Conservation (phyloP, 2,888 invertebrate genomes). For the Nephrocerus scutellatus region DNA sequence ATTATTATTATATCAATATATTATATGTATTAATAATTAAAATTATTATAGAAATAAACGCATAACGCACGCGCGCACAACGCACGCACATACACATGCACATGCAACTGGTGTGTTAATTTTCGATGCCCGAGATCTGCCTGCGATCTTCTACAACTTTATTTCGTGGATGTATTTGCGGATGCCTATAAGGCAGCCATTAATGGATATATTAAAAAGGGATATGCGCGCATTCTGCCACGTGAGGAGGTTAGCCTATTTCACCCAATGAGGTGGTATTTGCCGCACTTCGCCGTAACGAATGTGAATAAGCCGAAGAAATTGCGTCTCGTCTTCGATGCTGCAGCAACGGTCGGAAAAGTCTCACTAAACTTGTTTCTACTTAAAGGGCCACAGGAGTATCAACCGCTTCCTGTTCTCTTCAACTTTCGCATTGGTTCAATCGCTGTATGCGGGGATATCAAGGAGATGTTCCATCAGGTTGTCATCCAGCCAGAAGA, state of each 20-base stretch:
- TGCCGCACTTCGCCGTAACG: slow-evolving; percentile 23
- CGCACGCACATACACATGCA: no score
- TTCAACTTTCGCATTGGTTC: slow-evolving; percentile 17
- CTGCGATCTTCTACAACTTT: no score
- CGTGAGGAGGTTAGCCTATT: slow-evolving; percentile 7
- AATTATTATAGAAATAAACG: no score
- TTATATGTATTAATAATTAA: no score
- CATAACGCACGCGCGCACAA: no score
- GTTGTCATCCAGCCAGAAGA: slow-evolving; percentile 7
- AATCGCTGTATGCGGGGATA: slow-evolving; percentile 18
- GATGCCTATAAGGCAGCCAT: slow-evolving; percentile 14
- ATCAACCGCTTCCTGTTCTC: slow-evolving; percentile 16
- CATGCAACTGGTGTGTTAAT: no score
- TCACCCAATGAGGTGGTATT: slow-evolving; percentile 22
- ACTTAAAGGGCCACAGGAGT: slow-evolving; percentile 18
- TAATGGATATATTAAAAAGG: slow-evolving; percentile 9
- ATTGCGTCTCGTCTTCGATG: slow-evolving; percentile 18
- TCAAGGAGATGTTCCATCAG: slow-evolving; percentile 21
- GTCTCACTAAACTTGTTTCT: slow-evolving; percentile 17
- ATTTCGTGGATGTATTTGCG: no score
- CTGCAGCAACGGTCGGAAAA: slow-evolving; percentile 16
- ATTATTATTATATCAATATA: no score
- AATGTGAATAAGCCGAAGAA: slow-evolving; percentile 17
- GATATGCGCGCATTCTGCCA: slow-evolving; percentile 15
- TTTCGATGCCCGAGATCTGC: no score